These are phyloP conservation scores for Agapostemon virescens DNA, from an alignment of 2,888 invertebrate species.

Conservation along the genomic window DNA sequence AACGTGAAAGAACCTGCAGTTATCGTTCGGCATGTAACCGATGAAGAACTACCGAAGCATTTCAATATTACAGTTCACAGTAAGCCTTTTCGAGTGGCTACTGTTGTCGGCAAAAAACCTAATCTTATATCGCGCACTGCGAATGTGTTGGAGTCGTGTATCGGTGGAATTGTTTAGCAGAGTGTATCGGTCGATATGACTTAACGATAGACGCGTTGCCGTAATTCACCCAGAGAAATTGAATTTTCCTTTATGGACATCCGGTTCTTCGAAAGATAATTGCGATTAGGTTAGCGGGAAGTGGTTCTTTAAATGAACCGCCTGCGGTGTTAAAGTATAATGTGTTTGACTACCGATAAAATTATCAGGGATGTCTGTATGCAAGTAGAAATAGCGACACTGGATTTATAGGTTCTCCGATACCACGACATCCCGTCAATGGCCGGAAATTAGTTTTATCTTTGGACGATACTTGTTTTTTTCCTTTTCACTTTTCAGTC, in stretches of 20 bases:
- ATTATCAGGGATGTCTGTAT: not conserved
- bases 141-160: no score
- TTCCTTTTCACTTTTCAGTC: no score
- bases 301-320: not conserved
- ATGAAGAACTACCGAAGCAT: no score
- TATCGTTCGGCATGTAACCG: no score
- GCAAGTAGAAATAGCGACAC: not conserved
- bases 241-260: not conserved
- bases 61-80: no score
- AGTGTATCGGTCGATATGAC: no score
- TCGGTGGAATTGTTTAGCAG: no score
- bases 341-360: not conserved
- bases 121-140: no score
- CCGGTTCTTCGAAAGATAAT: not conserved
- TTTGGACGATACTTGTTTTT: not conserved
- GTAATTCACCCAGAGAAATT: not conserved
- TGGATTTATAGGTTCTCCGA: not conserved
- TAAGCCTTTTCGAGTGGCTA: no score
- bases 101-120: no score
- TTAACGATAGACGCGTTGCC: no score
- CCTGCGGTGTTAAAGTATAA: not conserved
- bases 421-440: not conserved
- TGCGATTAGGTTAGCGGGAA: not conserved
- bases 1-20: no score
- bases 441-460: slow-evolving; percentile 3